These are phyloP conservation scores for Ceratina calcarata DNA, from an alignment of 1,140 invertebrate species.

Conservation along the genomic window DNA sequence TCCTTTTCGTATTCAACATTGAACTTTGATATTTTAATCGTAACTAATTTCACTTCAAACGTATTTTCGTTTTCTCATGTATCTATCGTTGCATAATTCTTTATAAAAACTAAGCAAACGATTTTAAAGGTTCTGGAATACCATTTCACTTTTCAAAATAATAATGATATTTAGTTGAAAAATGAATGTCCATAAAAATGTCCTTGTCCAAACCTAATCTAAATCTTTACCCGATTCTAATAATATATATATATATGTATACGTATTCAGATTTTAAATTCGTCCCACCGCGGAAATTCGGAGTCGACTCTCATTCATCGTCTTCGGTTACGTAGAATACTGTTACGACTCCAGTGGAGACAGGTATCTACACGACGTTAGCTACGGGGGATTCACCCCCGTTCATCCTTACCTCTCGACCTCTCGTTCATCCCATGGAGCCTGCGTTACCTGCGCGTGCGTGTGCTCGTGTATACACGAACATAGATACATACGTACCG, in stretches of 20 bases:
- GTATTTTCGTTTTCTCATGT: no score
- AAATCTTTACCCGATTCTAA: no score
- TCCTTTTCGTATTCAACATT: slow-evolving; percentile 46
- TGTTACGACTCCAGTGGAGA: slow-evolving; percentile 49
- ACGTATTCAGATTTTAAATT: background rate
- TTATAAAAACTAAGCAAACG: no score
- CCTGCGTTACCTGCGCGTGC: background rate
- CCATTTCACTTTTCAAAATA: no score
- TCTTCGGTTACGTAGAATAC: slow-evolving; percentile 36
- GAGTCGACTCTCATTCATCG: slow-evolving; percentile 40
- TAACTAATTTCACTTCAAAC: slow-evolving; percentile 22
- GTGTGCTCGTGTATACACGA: slow-evolving; percentile 4
- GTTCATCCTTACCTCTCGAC: background rate
- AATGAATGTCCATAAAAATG: no score
- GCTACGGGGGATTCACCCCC: slow-evolving; percentile 4
- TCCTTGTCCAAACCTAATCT: no score
- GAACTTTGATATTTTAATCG: slow-evolving; percentile 37
- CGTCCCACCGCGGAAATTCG: slow-evolving; percentile 23
- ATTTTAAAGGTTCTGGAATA: no score
- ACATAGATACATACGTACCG: slow-evolving; percentile 6
- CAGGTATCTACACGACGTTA: slow-evolving; percentile 40
- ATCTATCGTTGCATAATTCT: no score
- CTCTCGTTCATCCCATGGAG: background rate
- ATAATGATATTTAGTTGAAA: no score
- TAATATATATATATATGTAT: slow-evolving; percentile 1